Evolutionary conservation across 2,113 vertebrate genomes (phyloP).

Genomic region (Thamnaconus septentrionalis): DNA sequence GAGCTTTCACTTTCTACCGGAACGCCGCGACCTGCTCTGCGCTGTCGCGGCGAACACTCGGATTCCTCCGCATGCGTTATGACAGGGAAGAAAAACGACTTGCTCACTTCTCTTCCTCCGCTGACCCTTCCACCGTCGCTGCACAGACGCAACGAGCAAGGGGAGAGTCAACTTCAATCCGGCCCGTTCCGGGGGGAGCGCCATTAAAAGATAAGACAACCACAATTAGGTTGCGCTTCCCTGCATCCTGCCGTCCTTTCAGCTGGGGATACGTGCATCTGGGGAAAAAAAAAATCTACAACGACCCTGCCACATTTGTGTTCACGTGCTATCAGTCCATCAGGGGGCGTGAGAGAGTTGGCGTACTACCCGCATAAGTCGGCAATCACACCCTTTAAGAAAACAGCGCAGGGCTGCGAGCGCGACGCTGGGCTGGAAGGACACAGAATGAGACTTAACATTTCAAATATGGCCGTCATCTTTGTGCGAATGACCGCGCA

Average conservation of each 20-base stretch:
- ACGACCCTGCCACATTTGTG: slow-evolving; percentile 52
- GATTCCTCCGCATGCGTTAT: slow-evolving; percentile 66
- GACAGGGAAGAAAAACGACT: slow-evolving; percentile 75
- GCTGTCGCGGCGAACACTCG: slow-evolving; percentile 48
- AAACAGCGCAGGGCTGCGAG: slow-evolving; percentile 27
- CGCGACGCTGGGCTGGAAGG: slow-evolving; percentile 20
- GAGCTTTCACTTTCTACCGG: slow-evolving; percentile 44
- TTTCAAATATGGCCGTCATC: slow-evolving; percentile 54
- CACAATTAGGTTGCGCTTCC: slow-evolving; percentile 68
- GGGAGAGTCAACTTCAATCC: slow-evolving; percentile 73
- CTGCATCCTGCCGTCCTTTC: slow-evolving; percentile 40
- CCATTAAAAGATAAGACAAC: slow-evolving; percentile 75
- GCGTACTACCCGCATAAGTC: slow-evolving; percentile 48
- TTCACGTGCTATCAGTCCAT: slow-evolving; percentile 50
- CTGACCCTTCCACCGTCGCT: slow-evolving; percentile 60
- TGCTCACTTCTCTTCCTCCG: slow-evolving; percentile 54
- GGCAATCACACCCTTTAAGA: slow-evolving; percentile 31
- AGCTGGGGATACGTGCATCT: slow-evolving; percentile 30
- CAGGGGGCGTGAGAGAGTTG: slow-evolving; percentile 14
- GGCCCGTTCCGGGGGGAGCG: slow-evolving; percentile 44
- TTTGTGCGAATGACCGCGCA: slow-evolving; percentile 45
- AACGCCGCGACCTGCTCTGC: slow-evolving; percentile 55
- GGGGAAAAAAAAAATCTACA: slow-evolving; percentile 43
- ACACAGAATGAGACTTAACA: slow-evolving; percentile 50
- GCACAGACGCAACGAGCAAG: slow-evolving; percentile 38